These are phyloP conservation scores for Odontamblyopus rebecca DNA, from an alignment of 2,797 vertebrate species.

Conservation along the genomic window DNA sequence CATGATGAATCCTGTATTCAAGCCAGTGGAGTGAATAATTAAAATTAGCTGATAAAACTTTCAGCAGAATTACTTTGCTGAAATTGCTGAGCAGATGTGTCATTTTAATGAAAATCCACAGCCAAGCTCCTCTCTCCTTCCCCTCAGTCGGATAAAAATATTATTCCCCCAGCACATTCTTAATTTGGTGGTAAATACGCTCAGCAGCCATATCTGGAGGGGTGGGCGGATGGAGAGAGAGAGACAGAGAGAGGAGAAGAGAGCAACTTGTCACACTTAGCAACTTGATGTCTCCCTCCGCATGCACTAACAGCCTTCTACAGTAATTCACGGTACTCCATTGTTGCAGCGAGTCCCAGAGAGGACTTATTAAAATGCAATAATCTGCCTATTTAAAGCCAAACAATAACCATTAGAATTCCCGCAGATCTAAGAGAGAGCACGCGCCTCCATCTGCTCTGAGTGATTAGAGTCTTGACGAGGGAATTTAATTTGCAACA, in stretches of 20 bases:
- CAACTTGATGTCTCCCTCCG: conserved; percentile 98
- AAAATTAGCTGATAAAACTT: conserved; percentile 99
- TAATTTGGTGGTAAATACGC: conserved; percentile 99
- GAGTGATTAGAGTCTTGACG: conserved; percentile 99
- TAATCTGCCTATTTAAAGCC: conserved; percentile 99
- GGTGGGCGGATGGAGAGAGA: conserved; percentile 78
- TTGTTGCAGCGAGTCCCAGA: conserved; percentile 97
- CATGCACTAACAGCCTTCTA: conserved; percentile 96
- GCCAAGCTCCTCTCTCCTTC: conserved; percentile 89
- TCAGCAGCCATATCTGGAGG: conserved; percentile 90
- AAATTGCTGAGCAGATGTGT: conserved; percentile 99
- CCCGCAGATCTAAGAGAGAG: conserved; percentile 98
- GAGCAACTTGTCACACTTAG: conserved; percentile 99
- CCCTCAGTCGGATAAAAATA: conserved; percentile 97
- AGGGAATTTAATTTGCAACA: conserved; percentile 99
- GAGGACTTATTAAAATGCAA: conserved; percentile 99
- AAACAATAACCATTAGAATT: conserved; percentile 99
- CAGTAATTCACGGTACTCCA: conserved; percentile 97
- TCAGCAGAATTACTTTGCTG: conserved; percentile 99
- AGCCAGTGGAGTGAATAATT: conserved; percentile 99
- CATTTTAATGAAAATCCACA: conserved; percentile 99
- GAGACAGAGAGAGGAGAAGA: conserved; percentile 77
- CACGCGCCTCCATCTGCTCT: conserved; percentile 97
- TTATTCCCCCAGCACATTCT: conserved; percentile 98
- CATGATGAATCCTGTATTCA: conserved; percentile 99